phyloP scores from a whole-genome alignment of 2,888 invertebrate genomes.

The Lepas anatifera region DNA sequence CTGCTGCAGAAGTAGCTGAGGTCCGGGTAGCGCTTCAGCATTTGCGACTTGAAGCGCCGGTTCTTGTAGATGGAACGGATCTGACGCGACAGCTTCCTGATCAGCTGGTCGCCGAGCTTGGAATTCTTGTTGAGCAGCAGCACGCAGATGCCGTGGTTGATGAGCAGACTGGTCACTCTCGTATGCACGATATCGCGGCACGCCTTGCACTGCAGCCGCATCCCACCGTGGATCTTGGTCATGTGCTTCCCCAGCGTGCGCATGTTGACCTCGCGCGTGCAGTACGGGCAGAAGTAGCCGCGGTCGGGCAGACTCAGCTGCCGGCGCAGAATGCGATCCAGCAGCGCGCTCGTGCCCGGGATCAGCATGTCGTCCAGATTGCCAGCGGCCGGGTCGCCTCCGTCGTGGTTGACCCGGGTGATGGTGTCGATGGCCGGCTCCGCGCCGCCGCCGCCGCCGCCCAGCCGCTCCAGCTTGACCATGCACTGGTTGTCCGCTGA shows the following conservation, averaged over 20 bases:
- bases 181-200: conserved; percentile 9
- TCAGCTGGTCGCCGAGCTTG: not conserved
- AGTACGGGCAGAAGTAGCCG: conserved; percentile 12
- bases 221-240: conserved; percentile 12
- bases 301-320: conserved; percentile 12
- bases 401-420: not conserved
- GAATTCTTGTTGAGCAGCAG: conserved; percentile 2
- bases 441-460: not conserved
- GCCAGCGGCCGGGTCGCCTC: not conserved
- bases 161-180: conserved; percentile 10
- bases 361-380: conserved; percentile 12
- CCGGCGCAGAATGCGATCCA: conserved; percentile 11
- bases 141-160: conserved; percentile 11
- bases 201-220: conserved; percentile 8
- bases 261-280: conserved; percentile 11
- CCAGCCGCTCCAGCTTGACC: conserved; percentile 1
- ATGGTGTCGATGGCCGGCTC: not conserved
- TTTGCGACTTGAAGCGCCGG: conserved; percentile 12
- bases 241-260: conserved; percentile 14
- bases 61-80: conserved; percentile 12
- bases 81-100: not conserved
- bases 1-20: conserved; percentile 12
- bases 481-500: not conserved
- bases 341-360: conserved; percentile 5
- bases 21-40: conserved; percentile 11